Conservation (phyloP, 2,888 invertebrate species). For the Spisula subtruncata region DNA sequence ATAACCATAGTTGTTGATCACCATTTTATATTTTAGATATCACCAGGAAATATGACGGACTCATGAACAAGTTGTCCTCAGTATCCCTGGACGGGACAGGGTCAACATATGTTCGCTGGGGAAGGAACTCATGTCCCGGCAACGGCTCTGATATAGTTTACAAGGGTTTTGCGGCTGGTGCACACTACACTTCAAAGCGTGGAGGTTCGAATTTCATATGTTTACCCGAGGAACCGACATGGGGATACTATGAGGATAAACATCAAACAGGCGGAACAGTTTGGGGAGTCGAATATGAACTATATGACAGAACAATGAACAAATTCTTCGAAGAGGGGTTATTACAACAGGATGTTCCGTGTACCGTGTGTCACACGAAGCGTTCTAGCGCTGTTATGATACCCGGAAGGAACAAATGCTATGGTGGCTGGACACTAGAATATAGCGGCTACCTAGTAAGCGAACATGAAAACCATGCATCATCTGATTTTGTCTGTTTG, state of each 20-base stretch:
- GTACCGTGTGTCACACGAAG: conserved; percentile 35
- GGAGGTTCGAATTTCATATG: conserved; percentile 33
- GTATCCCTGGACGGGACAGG: background rate
- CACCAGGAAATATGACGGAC: background rate
- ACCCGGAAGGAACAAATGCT: conserved; percentile 37
- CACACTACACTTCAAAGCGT: conserved; percentile 12
- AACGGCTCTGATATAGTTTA: conserved; percentile 41
- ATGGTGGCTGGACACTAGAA: conserved; percentile 34
- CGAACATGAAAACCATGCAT: background rate
- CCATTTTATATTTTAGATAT: background rate
- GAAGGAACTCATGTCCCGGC: conserved; percentile 26
- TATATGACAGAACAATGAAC: background rate
- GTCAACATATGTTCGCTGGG: conserved; percentile 37
- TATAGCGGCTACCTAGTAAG: conserved; percentile 33
- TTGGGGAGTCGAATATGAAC: conserved; percentile 38
- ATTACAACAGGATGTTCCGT: conserved; percentile 25
- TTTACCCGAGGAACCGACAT: conserved; percentile 34
- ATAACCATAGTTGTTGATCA: no score
- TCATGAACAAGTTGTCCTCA: background rate
- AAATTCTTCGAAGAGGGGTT: conserved; percentile 35
- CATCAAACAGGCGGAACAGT: background rate
- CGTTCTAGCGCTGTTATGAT: conserved; percentile 32
- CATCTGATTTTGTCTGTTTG: conserved; percentile 37
- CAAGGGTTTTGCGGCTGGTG: conserved; percentile 34
- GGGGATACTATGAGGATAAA: conserved; percentile 35